Conservation (phyloP, 1,140 invertebrate genomes). For the Drosophila ironensis region DNA sequence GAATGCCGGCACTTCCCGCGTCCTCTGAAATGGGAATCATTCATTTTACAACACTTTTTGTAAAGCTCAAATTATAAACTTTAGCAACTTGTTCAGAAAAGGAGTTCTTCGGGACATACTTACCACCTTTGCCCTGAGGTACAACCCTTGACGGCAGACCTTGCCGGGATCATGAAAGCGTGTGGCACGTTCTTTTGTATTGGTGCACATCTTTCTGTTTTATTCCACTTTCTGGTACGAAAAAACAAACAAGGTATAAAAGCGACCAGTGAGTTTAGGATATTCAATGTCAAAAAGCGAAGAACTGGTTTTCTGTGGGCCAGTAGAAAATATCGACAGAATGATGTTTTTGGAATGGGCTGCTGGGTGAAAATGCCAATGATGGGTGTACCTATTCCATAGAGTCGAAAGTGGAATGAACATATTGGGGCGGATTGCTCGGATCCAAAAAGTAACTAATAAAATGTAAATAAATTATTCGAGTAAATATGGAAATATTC, state of each 20-base stretch:
- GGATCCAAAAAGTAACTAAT: not conserved
- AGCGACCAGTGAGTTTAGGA: not conserved
- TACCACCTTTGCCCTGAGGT: conserved; percentile 54
- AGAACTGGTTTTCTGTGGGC: not conserved
- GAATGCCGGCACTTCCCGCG: conserved; percentile 88
- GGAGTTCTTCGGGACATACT: no score
- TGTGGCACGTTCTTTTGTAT: conserved; percentile 49
- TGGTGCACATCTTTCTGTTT: conserved; percentile 36
- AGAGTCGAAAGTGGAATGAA: conserved; percentile 2
- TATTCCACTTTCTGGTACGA: not conserved
- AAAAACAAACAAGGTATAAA: not conserved
- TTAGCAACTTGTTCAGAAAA: no score
- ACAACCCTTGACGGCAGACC: conserved; percentile 65
- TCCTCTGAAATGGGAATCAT: conserved; percentile 25
- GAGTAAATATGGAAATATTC: conserved; percentile 41
- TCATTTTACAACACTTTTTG: not conserved
- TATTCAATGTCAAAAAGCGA: not conserved
- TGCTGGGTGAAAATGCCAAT: conserved; percentile 48
- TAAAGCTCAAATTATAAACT: no score
- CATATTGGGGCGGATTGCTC: not conserved
- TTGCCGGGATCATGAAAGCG: conserved; percentile 62
- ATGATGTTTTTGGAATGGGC: conserved; percentile 46
- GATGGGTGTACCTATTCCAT: no score
- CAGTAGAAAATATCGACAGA: conserved; percentile 7
- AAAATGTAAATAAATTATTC: conserved; percentile 37